A percentile compares a stretch with the other conserved stretches of the same genome.
These are phyloP conservation scores for Hyposoter dolosus DNA, from an alignment of 2,888 invertebrate genomes.

Conservation along the genomic window DNA sequence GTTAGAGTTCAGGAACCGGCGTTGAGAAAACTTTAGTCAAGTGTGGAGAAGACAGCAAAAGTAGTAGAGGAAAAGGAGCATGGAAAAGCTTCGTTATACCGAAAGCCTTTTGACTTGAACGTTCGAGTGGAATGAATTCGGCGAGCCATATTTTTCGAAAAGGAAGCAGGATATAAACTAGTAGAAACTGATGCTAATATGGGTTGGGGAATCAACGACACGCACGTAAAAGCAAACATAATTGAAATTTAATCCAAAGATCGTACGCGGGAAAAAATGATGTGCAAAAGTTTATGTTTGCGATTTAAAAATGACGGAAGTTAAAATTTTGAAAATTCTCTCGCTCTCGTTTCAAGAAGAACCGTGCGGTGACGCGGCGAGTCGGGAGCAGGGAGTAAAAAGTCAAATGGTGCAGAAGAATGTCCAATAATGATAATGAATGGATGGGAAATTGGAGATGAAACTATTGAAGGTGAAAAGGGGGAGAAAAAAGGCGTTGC, in stretches of 20 bases:
- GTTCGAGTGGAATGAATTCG: conserved; percentile 60
- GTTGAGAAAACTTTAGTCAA: conserved; percentile 37
- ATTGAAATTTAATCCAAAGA: no score
- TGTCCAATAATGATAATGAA: conserved; percentile 4
- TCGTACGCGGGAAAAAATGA: no score
- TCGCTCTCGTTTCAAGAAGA: no score
- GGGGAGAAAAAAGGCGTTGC: conserved; percentile 61
- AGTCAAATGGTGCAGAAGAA: neutral
- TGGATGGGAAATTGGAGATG: conserved; percentile 26
- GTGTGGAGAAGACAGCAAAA: conserved; percentile 22
- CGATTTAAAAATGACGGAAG: no score
- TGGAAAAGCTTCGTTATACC: conserved; percentile 35
- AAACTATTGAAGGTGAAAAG: conserved; percentile 57
- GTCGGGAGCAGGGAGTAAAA: neutral
- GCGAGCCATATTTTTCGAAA: conserved; percentile 53
- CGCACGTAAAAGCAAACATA: no score
- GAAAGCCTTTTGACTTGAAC: conserved; percentile 61
- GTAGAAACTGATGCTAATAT: no score
- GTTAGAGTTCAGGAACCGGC: conserved; percentile 27
- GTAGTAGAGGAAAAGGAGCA: conserved; percentile 2
- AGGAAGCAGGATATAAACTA: neutral
- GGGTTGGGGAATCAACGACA: no score
- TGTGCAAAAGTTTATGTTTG: no score
- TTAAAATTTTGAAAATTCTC: neutral
- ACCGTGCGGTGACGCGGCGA: neutral